Percentiles rank a stretch among this genome's conserved stretches.
Conservation (phyloP, 2,797 vertebrate species). For the Eulemur rubriventer region DNA sequence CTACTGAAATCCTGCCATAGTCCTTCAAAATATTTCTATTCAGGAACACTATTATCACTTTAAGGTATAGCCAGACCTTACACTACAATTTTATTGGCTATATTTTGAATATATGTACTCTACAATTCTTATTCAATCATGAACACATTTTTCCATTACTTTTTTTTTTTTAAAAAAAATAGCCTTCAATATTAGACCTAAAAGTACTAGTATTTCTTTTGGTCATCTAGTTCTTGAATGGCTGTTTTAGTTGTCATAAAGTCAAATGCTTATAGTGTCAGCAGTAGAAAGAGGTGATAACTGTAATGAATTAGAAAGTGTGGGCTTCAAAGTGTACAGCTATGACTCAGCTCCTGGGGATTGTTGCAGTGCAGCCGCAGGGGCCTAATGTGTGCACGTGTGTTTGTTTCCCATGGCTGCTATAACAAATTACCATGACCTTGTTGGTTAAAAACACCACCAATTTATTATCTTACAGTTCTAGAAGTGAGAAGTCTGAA, state of each 20-base stretch:
- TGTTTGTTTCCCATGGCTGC: background rate
- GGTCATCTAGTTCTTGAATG: background rate
- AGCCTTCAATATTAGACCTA: background rate
- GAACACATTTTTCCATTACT: background rate
- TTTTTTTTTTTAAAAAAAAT: background rate
- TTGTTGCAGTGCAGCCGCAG: no score
- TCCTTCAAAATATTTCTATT: background rate
- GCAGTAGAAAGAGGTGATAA: background rate
- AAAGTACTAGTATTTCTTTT: background rate
- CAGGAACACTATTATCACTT: background rate
- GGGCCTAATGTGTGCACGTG: background rate
- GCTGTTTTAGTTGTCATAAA: background rate
- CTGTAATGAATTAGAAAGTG: background rate
- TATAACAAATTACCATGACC: background rate
- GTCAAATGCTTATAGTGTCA: background rate
- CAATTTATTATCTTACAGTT: background rate
- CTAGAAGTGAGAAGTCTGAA: background rate
- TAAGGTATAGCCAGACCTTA: background rate
- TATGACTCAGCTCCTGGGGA: background rate
- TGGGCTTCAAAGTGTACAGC: background rate
- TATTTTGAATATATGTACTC: conserved; percentile 32
- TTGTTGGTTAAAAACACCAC: background rate
- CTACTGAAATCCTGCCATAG: background rate
- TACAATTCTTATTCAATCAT: conserved; percentile 7
- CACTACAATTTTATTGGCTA: background rate